Base-by-base conservation (phyloP, 2,888 invertebrate species). In the Phyllotreta cruciferae region DNA sequence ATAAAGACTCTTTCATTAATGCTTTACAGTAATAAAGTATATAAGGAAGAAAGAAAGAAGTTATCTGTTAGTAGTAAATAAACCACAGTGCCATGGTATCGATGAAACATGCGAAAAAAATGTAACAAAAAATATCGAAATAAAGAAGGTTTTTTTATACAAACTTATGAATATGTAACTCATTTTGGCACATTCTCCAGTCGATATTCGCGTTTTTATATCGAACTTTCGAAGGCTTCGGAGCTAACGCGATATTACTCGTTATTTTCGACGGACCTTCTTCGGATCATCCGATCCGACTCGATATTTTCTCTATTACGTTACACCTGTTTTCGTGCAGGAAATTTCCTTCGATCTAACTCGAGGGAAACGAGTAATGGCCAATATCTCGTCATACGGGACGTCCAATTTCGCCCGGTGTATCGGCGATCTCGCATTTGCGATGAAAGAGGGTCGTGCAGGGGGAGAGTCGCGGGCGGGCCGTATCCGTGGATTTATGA, bases 261-360 rank as follows among this genome's bases (percentile, higher is more conserved):
- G 57, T 62, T 56, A 61, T 64, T 64, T 56, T 53, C 53, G 34
- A 52, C 64, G 52, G 41, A 57, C 64, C 61, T 61, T 64, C 61
- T 61, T 64, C 56, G 64, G 56, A 57, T 64, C 64, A 64, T 64
- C 57, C 56, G 62, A 56, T 64, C 57, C 64, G 54, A 64, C 64
- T 64, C 64, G 62, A 64, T 64, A 64, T 62, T 64, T 64, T 64
- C 64, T 64, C 57, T 57, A 64, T 64, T 64, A 64, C 44, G 61
- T 39, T 62, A 66, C 68, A 68, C 68, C 68, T 68, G 66, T 62
- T 64, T 64, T 60, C 53, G 58, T 41, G 34, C 54, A n/a, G 34
- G 49, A 58, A 64, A 50, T 62, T 65, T 64, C 57, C 10, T 57
- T 53, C 45, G 42, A 24, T 55, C 50, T 66, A 66, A 62, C 60